A percentile compares a stretch with the other conserved stretches of the same genome.
Evolutionary conservation across 2,113 vertebrate genomes (phyloP).

Genomic region (Cyanocitta stelleri): DNA sequence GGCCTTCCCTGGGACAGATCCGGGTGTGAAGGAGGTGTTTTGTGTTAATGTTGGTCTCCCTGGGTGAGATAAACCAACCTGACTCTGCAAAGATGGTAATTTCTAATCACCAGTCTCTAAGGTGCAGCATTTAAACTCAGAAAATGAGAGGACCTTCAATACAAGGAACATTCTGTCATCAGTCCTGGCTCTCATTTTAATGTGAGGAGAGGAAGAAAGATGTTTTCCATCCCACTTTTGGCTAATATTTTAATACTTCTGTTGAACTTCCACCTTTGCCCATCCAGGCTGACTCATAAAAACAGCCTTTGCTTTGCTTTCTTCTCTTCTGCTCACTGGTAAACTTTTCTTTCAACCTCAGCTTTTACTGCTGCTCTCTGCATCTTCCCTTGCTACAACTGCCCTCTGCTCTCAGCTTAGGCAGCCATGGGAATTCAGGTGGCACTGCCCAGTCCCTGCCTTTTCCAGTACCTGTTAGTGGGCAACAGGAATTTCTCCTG

Average conservation of each 20-base stretch:
- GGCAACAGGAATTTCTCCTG: not conserved
- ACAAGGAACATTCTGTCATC: not conserved
- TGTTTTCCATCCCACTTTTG: not conserved
- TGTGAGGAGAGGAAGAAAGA: not conserved
- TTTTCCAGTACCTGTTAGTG: not conserved
- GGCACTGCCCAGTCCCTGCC: not conserved
- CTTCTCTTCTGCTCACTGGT: not conserved
- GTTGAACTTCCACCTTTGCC: not conserved
- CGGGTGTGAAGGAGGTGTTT: not conserved
- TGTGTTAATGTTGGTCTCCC: not conserved
- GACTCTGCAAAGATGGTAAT: not conserved
- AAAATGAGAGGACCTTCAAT: not conserved
- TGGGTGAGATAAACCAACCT: not conserved
- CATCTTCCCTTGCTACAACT: not conserved
- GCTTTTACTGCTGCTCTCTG: not conserved
- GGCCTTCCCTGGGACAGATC: not conserved
- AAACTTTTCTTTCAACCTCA: not conserved
- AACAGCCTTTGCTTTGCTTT: not conserved
- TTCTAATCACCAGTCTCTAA: not conserved
- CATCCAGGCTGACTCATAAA: not conserved
- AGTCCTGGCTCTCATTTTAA: not conserved
- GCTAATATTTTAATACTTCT: not conserved
- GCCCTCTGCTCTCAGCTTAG: not conserved
- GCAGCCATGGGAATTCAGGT: not conserved
- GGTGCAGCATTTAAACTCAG: not conserved